phyloP scores from a whole-genome alignment of 2,888 invertebrate species.

The Tholera decimalis region DNA sequence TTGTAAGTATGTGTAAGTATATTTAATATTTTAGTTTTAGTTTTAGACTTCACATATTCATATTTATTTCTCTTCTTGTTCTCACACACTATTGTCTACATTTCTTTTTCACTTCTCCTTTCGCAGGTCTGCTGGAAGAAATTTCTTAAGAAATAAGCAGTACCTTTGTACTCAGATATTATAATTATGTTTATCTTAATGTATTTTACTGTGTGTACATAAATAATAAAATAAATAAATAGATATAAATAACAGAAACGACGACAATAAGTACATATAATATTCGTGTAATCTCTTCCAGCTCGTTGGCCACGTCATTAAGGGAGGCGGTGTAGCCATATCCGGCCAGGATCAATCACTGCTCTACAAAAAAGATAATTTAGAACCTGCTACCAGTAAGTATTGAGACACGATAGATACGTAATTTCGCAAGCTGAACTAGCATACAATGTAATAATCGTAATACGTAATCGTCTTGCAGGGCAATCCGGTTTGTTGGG shows the following conservation, averaged over 20 bases:
- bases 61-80: too few relatives aligned
- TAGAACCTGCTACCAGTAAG: conserved; percentile 80
- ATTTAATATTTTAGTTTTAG: too few relatives aligned
- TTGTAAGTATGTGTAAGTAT: too few relatives aligned
- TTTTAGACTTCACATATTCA: too few relatives aligned
- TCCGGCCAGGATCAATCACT: conserved; percentile 94
- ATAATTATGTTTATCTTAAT: too few relatives aligned
- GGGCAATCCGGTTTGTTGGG: conserved; percentile 93
- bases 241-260: not conserved
- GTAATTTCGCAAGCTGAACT: conserved; percentile 14
- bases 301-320: conserved; percentile 95
- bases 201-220: too few relatives aligned
- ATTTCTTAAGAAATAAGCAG: too few relatives aligned
- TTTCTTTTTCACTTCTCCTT: too few relatives aligned
- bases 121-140: too few relatives aligned
- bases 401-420: conserved; percentile 30
- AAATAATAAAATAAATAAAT: too few relatives aligned
- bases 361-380: conserved; percentile 77
- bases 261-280: not conserved
- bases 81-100: too few relatives aligned
- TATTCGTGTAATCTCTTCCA: conserved; percentile 77
- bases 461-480: conserved; percentile 70
- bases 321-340: conserved; percentile 94
- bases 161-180: too few relatives aligned
- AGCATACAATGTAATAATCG: conserved; percentile 26